Evolutionary conservation across 23 tunicate species (phyloP), one percentile per base, ranked within the genome.

Genomic region (Phallusia fumigata): DNA sequence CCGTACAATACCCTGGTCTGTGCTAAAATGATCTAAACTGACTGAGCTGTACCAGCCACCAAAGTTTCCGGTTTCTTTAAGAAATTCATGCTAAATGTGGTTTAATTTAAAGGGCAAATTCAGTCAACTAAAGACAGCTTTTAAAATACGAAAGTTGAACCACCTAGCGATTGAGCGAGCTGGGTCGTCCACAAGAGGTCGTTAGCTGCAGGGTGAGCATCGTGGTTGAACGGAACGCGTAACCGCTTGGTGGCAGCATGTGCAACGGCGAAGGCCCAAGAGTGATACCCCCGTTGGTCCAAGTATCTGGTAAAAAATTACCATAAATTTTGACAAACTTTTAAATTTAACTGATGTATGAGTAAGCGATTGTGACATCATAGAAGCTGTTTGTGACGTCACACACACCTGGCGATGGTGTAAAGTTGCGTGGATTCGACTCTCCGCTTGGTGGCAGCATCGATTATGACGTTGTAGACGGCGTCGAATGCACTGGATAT

Each of bases 121-220:
- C n/a, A n/a, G n/a, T n/a, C n/a, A n/a, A n/a, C n/a, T n/a, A n/a
- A n/a, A n/a, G n/a, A n/a, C n/a, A n/a, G n/a, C n/a, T n/a, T n/a
- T n/a, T n/a, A n/a, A n/a, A n/a, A n/a, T n/a, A n/a, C 47, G 5
- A 40, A 5, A 40, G 47, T 40, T 10, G 10, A 40, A 10, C 47
- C 10, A 89, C 95, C 95, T 80, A 89, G 44, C 30, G 95, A 89
- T 49, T 89, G 95, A 24, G 95, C 95, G 11, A 89, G 86, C 65
- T 89, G 95, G 51, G 88, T 84, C 45, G 95, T 84, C 95, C 95
- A 89, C 75, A 89, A 64, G 6, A 89, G 77, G 81, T 89, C 95
- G 64, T 53, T 84, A 3, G 89, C 88, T 24, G 88, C 85, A 40
- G 95, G 95, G 75, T 89, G 95, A 19, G 84, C 85, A 72, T 89